Evolutionary conservation across 1,140 invertebrate genomes (phyloP).

Genomic region (Olivierus martensii): DNA sequence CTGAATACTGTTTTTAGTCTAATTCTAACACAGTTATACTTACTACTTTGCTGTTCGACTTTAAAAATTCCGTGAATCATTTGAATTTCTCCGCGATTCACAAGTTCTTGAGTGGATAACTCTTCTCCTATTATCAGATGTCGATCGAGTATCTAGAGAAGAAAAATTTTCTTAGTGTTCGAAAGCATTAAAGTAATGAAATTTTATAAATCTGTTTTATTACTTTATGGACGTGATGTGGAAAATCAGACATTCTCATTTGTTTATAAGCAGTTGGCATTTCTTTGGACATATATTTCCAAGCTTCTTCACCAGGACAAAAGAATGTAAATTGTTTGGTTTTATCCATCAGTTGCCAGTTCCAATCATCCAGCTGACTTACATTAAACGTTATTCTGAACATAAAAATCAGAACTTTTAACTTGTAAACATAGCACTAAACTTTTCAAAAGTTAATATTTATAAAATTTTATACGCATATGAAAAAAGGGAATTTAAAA

Average conservation of each 20-base stretch:
- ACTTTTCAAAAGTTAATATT: no score
- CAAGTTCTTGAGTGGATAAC: slow-evolving; percentile 15
- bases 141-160: slow-evolving; percentile 14
- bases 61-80: slow-evolving; percentile 17
- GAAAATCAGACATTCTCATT: slow-evolving; percentile 14
- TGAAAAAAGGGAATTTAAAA: no score
- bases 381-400: slow-evolving; percentile 12
- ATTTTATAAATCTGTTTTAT: neutral
- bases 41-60: slow-evolving; percentile 8
- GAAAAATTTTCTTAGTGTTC: neutral
- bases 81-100: slow-evolving; percentile 9
- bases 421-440: no score
- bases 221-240: slow-evolving; percentile 15
- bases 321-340: slow-evolving; percentile 72
- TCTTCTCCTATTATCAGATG: slow-evolving; percentile 16
- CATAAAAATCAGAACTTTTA: neutral
- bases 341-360: slow-evolving; percentile 47
- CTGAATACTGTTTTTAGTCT: neutral
- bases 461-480: no score
- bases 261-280: slow-evolving; percentile 21
- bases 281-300: slow-evolving; percentile 26
- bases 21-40: neutral
- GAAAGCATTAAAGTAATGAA: neutral
- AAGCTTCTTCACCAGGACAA: slow-evolving; percentile 80
- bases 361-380: slow-evolving; percentile 42